Base-by-base conservation (phyloP, 1,140 invertebrate genomes). In the Lasaia peninsularis region DNA sequence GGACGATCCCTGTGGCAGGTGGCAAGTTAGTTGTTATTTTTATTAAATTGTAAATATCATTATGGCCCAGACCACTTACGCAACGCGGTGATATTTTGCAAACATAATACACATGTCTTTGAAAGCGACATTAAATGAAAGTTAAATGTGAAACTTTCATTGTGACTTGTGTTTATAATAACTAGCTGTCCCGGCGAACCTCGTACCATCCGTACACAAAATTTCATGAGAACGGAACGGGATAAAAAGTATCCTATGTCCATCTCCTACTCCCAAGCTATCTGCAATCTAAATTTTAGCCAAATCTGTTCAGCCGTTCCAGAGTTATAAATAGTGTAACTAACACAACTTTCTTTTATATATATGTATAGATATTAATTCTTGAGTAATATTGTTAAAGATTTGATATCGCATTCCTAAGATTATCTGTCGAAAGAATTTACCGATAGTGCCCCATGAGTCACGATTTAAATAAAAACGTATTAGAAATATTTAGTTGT, bases 61-160 rank as follows among this genome's bases (percentile, higher is more conserved):
- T 37, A 56, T 55, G 16, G 37, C 14, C 16, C 10, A 24, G n/a
- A 37, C 16, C 24, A 37, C 21, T 61, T 61, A 52, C 59, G 53
- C 16, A 61, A 61, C 48, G 11, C 21, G n/a, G 35, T 28, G 59
- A 56, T 57, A 57, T 61, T 56, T 56, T 61, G 53, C 48, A 28
- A 40, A 55, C 52, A 56, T 40, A 28, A 40, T 55, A 33, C 28
- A 52, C 16, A 33, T 33, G 49, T 58, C 32, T 58, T 58, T 49
- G 44, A 52, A 58, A 58, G 56, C 33, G 31, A 37, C 33, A 16
- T 56, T 56, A 56, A 56, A 56, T 49, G 55, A 58, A 51, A 51
- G 33, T 51, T 51, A 48, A 48, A 48, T 48, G 18, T 48, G 20
- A 48, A 48, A 48, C 51, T 52, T 16, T 33, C 28, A 32, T 32